These are phyloP conservation scores for Hippocampus mohnikei DNA, from an alignment of 2,113 vertebrate genomes.

Conservation along the genomic window DNA sequence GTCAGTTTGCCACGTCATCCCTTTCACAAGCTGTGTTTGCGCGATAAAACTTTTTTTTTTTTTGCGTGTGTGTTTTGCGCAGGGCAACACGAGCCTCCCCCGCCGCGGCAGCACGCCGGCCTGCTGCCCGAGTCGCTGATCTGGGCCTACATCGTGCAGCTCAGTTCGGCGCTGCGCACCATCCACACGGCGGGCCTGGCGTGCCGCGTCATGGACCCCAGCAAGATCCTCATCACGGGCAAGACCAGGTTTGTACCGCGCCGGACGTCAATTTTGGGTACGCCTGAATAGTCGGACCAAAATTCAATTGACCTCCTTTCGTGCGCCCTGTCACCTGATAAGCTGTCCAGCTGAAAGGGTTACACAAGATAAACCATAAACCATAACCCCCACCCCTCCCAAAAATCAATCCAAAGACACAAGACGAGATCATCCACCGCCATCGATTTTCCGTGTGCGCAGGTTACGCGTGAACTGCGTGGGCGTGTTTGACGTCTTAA, in stretches of 20 bases:
- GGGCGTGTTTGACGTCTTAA: conserved; percentile 96
- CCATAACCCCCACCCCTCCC: too few relatives aligned
- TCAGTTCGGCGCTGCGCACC: conserved; percentile 92
- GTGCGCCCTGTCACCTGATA: too few relatives aligned
- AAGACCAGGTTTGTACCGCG: conserved; percentile 83
- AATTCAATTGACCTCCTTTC: too few relatives aligned
- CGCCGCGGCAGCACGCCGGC: conserved; percentile 92
- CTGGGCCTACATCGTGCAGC: conserved; percentile 97
- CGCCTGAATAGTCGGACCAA: too few relatives aligned
- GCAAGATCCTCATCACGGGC: conserved; percentile 96
- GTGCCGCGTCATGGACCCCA: conserved; percentile 97
- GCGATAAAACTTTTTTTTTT: conserved; percentile 10
- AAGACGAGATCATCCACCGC: neutral
- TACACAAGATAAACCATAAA: too few relatives aligned
- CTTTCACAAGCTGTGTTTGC: neutral
- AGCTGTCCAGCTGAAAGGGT: too few relatives aligned
- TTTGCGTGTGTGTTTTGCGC: conserved; percentile 4
- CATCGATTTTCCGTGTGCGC: conserved; percentile 21
- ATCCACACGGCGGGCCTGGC: conserved; percentile 96
- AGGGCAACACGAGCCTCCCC: conserved; percentile 94
- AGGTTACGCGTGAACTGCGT: conserved; percentile 98
- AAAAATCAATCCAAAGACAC: too few relatives aligned
- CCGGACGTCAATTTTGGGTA: neutral
- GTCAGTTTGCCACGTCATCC: conserved; percentile 7
- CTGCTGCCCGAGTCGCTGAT: conserved; percentile 95